Percentiles rank a stretch among this genome's conserved stretches.
Evolutionary conservation across 2,888 invertebrate species (phyloP).

Genomic region (Orthosia gracilis): DNA sequence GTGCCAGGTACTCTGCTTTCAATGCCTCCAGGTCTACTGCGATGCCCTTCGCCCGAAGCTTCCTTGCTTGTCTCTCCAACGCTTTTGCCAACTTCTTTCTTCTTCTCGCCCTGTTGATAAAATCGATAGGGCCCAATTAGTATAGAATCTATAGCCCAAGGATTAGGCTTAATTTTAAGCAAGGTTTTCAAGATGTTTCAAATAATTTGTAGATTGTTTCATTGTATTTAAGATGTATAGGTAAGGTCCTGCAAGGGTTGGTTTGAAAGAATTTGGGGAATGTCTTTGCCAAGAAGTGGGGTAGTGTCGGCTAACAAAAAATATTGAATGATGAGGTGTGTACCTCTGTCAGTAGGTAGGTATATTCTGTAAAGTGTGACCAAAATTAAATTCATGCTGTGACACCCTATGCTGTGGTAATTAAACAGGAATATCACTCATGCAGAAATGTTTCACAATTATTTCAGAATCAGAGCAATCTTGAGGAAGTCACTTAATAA

Average conservation of each 20-base stretch:
- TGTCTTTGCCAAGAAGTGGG: neutral
- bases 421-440: neutral
- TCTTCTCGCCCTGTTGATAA: slow-evolving; percentile 94
- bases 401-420: neutral
- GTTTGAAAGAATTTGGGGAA: neutral
- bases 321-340: neutral
- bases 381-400: neutral
- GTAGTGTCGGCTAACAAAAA: neutral
- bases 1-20: slow-evolving; percentile 96
- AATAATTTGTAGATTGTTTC: neutral
- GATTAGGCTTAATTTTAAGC: neutral
- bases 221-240: neutral
- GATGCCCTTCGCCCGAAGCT: slow-evolving; percentile 97
- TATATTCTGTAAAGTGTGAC: neutral
- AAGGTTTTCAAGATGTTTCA: neutral
- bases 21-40: slow-evolving; percentile 96
- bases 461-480: slow-evolving; percentile 14
- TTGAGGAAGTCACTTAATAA: slow-evolving; percentile 12
- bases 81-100: slow-evolving; percentile 98
- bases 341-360: too few species aligned
- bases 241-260: neutral
- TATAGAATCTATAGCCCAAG: slow-evolving; percentile 83
- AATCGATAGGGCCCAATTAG: slow-evolving; percentile 89
- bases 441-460: slow-evolving; percentile 1
- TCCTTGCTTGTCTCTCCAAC: slow-evolving; percentile 97